Conservation (phyloP, 1,140 invertebrate species). For the Halotydeus destructor region DNA sequence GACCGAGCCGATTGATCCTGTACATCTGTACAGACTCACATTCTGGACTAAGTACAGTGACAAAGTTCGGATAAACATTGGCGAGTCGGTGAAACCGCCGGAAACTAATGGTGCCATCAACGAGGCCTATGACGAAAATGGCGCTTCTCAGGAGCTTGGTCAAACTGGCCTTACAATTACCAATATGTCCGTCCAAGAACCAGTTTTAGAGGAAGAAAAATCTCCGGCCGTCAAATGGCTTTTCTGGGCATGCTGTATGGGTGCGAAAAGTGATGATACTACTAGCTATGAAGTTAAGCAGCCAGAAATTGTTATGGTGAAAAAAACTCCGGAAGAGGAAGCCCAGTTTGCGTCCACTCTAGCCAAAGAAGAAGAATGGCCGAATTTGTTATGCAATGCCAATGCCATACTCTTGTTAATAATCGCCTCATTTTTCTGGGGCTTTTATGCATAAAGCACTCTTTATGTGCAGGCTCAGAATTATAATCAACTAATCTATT, state of each 20-base stretch:
- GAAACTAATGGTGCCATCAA: not conserved
- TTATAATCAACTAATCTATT: too few species aligned
- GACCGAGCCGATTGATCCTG: conserved; percentile 11
- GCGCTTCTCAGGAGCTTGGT: too few species aligned
- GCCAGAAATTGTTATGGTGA: not conserved
- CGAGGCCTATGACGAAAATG: not conserved
- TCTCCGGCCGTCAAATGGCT: conserved; percentile 3
- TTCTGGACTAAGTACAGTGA: conserved; percentile 26
- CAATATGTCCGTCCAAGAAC: not conserved
- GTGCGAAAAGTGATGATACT: conserved; percentile 1
- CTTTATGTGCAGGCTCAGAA: too few species aligned
- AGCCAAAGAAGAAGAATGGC: conserved; percentile 16
- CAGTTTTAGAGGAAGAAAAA: conserved; percentile 1
- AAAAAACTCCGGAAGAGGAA: conserved; percentile 11
- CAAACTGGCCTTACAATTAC: not conserved
- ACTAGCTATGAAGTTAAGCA: not conserved
- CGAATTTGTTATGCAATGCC: conserved; percentile 10
- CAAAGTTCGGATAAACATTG: conserved; percentile 23
- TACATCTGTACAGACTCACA: conserved; percentile 26
- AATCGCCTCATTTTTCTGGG: conserved; percentile 15
- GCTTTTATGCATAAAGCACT: conserved; percentile 15
- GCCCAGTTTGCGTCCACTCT: conserved; percentile 12
- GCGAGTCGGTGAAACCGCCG: not conserved
- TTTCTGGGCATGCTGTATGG: conserved; percentile 12
- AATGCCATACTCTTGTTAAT: conserved; percentile 14